phyloP scores from a whole-genome alignment of 1,140 invertebrate species.

The Habropoda laboriosa region DNA sequence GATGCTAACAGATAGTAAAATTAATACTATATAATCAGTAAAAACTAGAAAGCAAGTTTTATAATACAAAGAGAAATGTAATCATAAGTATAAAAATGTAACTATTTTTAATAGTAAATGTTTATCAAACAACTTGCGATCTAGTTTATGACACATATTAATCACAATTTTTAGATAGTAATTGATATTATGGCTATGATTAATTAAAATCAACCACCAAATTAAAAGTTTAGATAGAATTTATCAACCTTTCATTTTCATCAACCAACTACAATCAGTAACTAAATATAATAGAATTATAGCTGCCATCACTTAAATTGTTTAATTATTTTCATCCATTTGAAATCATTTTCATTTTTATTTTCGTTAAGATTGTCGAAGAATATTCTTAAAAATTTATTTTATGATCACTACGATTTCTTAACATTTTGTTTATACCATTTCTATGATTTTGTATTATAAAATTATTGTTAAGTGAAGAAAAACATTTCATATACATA shows the following conservation, averaged over 20 bases:
- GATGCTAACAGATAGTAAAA: conserved; percentile 8
- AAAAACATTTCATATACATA: conserved; percentile 20
- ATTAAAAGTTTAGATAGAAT: neutral
- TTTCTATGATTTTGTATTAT: conserved; percentile 3
- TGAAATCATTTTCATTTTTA: neutral
- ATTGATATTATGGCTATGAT: neutral
- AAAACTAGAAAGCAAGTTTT: conserved; percentile 41
- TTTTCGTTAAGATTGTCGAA: conserved; percentile 20
- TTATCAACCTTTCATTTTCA: neutral
- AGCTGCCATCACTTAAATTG: conserved; percentile 10
- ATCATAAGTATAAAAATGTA: neutral
- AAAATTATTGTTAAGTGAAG: conserved; percentile 25
- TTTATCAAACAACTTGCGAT: conserved; percentile 18
- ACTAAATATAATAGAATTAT: conserved; percentile 4
- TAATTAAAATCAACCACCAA: neutral
- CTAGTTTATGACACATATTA: conserved; percentile 21
- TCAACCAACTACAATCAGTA: neutral
- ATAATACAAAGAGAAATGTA: neutral
- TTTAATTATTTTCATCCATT: conserved; percentile 3
- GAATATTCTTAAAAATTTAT: conserved; percentile 25
- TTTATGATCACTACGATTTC: neutral
- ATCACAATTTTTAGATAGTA: conserved; percentile 9
- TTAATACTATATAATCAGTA: conserved; percentile 1
- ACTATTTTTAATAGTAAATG: neutral
- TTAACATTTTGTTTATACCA: conserved; percentile 3